Evolutionary conservation across 2,888 invertebrate species (phyloP), one percentile per base, ranked within the genome.

Genomic region (Chymomyza caudatula): DNA sequence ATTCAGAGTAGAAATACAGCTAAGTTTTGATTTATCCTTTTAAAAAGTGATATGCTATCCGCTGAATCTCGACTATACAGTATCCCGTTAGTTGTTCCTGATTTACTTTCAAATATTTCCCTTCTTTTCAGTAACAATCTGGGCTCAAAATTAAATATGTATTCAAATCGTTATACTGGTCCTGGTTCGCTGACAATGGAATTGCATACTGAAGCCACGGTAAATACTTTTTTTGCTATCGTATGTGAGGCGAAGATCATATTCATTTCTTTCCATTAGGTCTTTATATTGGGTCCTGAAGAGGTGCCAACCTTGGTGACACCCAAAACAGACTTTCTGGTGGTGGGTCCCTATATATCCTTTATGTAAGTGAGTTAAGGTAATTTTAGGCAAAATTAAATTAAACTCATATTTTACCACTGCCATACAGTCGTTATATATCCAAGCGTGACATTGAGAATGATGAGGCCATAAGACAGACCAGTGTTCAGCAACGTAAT

Each of bases 241-340:
- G n/a, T n/a, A n/a, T n/a, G n/a, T n/a, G n/a, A n/a, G n/a, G n/a
- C n/a, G n/a, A n/a, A n/a, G n/a, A n/a, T n/a, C n/a, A n/a, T 5
- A 17, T 42, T 23, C 1, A 54, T 29, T 22, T 23, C 42, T 60
- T 20, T 1, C 5, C 51, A 23, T 4, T n/a, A 94, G 94, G 86
- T 94, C 69, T 94, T 93, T 81, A 92, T 93, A 60, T 78, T 94
- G 65, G 93, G 93, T 13, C 92, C 92, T 78, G 93, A 94, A 75
- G 95, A 95, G 86, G 93, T 95, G 1, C 95, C 95, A 5, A 93
- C 93, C 29, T 90, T 94, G 53, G 94, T 94, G 0, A 93, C 94
- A 15, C 90, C 93, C 2, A 92, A 93, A 76, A 92, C 93, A 0
- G 93, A 94, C 63, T 92, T 92, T 60, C 87, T 94, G 4, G 91